Base-by-base conservation (phyloP, 2,797 vertebrate species). In the Syngnathus acus region DNA sequence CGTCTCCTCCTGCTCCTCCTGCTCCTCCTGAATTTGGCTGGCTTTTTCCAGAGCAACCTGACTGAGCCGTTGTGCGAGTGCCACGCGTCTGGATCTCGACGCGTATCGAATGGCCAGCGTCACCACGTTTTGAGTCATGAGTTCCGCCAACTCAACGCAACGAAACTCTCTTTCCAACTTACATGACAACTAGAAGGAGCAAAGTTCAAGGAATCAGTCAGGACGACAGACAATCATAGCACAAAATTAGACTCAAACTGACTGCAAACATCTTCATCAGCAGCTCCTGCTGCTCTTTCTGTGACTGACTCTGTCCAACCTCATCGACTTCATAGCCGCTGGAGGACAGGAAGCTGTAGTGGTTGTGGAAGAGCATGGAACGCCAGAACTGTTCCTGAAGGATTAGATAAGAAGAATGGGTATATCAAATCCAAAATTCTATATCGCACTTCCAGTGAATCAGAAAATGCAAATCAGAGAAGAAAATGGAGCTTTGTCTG, bases 231-330 rank as follows among this genome's bases (percentile, higher is more conserved):
- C n/a, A 9, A 43, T 5, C 8, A 38, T 6, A 32, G 62, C 47
- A 38, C 7, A 21, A 21, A 42, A 54, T 38, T 21, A 39, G 17
- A 0, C 19, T 14, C 60, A 16, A 0, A 93, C 96, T 95, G 76
- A 99, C 96, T 0, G 96, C 97, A 78, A 99, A 95, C 92, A 99
- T 94, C 89, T 98, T 99, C 93, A 99, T 95, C 62, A 99, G 74
- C 58, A 98, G 90, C 75, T 96, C 95, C 78, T 99, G 96, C 72
- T 98, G 95, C 64, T 97, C 94, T 77, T 93, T 98, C 77, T 92
- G 78, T 1, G 90, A 88, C 68, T 82, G 90, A 61, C 55, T 90
- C 91, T 88, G 92, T 19, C 65, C 83, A 0, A 80, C 92, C 78
- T 93, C 93, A 68, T 95, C 92, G 1, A 91, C 73, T 79, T 96